These are phyloP conservation scores for Epinephelus awoara DNA, from an alignment of 2,797 vertebrate genomes.

Conservation along the genomic window DNA sequence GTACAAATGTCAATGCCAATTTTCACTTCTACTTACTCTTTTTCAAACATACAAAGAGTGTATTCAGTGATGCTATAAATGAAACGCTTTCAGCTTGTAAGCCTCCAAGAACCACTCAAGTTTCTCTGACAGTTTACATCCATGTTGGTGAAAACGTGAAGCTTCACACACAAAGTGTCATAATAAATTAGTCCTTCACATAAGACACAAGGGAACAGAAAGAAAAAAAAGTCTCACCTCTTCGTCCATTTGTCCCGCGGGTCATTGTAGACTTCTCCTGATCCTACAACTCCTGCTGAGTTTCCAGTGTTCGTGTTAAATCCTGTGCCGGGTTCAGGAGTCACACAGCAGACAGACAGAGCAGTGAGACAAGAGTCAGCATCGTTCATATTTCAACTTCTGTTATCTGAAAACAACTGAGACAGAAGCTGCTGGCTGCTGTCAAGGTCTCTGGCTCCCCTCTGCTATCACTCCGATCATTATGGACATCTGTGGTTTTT, in stretches of 20 bases:
- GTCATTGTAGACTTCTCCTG: conserved; percentile 91
- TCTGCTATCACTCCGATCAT: too few species aligned
- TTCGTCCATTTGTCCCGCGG: conserved; percentile 91
- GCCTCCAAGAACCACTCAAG: too few species aligned
- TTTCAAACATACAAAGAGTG: too few species aligned
- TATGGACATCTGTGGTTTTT: neutral
- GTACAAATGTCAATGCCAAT: too few species aligned
- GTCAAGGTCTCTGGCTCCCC: neutral
- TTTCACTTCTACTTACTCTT: too few species aligned
- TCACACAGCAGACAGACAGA: conserved; percentile 54
- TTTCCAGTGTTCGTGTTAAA: conserved; percentile 93
- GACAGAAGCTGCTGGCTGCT: conserved; percentile 65
- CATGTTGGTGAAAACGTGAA: too few species aligned
- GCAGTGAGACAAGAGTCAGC: conserved; percentile 58
- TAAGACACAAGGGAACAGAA: neutral
- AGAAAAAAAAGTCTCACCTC: conserved; percentile 84
- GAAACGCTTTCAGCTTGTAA: too few species aligned
- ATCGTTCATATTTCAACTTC: neutral
- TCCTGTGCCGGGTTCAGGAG: conserved; percentile 84
- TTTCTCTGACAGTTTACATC: too few species aligned
- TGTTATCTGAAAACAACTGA: neutral
- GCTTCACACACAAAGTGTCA: too few species aligned
- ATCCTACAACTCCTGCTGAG: conserved; percentile 88
- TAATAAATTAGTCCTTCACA: neutral
- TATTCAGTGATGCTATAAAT: too few species aligned